Evolutionary conservation across 1,140 invertebrate genomes (phyloP).

Genomic region (Steinernema feltiae): DNA sequence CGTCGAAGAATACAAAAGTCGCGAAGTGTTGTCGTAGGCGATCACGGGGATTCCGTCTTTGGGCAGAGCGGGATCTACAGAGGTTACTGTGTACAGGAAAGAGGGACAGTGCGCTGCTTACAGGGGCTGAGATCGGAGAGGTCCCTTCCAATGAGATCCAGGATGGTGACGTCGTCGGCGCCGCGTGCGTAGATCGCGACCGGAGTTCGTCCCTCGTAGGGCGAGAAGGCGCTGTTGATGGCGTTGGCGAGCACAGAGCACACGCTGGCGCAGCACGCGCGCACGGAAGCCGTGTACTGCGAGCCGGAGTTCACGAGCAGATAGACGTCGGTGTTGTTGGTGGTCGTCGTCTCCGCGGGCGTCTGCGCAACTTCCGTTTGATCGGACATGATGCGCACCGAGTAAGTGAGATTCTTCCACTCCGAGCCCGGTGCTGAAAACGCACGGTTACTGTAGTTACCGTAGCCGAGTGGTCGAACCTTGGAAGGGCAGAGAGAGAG

Average conservation of each 20-base stretch:
- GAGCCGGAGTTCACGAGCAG: constrained; percentile 14
- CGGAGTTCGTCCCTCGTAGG: neutral
- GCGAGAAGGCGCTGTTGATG: constrained; percentile 33
- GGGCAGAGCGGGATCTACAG: constrained; percentile 29
- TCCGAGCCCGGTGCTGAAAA: constrained; percentile 33
- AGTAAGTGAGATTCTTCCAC: constrained; percentile 39
- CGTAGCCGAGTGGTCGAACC: constrained; percentile 29
- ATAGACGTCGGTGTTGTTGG: constrained; percentile 27
- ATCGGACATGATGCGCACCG: neutral
- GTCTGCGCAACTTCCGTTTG: neutral
- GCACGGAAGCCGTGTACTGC: constrained; percentile 35
- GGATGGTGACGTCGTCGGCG: constrained; percentile 1
- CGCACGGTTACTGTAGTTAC: neutral
- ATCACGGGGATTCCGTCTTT: constrained; percentile 23
- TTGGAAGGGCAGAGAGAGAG: constrained; percentile 41
- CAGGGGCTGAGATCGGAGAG: constrained; percentile 17
- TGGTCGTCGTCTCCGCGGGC: neutral
- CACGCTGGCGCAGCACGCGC: constrained; percentile 34
- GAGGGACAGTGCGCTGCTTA: constrained; percentile 22
- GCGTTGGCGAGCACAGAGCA: constrained; percentile 33
- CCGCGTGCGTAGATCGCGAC: neutral
- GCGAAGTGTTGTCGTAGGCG: constrained; percentile 39
- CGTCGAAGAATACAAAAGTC: constrained; percentile 33
- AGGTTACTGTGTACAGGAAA: neutral
- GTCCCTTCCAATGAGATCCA: constrained; percentile 26